Percentiles rank a stretch among this genome's conserved stretches.
Conservation (phyloP, 2,113 vertebrate genomes). For the Malurus elegans region DNA sequence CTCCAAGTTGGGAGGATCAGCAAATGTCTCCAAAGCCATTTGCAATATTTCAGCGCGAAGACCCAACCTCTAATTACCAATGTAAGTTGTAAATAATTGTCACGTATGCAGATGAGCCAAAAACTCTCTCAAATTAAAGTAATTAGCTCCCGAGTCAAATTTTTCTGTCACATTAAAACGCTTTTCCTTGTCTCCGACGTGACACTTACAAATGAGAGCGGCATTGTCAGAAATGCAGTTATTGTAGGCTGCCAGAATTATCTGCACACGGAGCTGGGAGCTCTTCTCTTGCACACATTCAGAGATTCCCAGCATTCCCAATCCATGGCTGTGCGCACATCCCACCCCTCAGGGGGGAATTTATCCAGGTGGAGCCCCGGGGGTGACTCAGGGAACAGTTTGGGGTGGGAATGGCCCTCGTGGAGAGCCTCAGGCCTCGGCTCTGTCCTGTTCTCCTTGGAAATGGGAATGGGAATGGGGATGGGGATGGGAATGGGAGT, state of each 20-base stretch:
- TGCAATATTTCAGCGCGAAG: slow-evolving; percentile 45
- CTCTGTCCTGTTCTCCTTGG: not conserved
- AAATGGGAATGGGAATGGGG: not conserved
- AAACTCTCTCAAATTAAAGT: slow-evolving; percentile 65
- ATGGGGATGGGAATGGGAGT: no score
- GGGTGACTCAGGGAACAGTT: no score
- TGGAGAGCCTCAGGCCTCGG: accelerated
- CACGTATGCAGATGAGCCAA: slow-evolving; percentile 64
- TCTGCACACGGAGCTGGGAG: not conserved
- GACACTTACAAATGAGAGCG: slow-evolving; percentile 43
- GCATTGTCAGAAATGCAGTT: slow-evolving; percentile 21
- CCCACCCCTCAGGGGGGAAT: not conserved
- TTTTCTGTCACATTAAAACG: slow-evolving; percentile 58
- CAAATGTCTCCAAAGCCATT: slow-evolving; percentile 63
- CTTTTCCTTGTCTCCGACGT: slow-evolving; percentile 33
- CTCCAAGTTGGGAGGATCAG: slow-evolving; percentile 58
- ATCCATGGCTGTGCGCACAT: not conserved
- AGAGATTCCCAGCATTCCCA: not conserved
- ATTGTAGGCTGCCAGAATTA: not conserved
- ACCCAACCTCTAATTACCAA: slow-evolving; percentile 63
- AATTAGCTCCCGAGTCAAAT: slow-evolving; percentile 69
- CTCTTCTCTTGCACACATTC: not conserved
- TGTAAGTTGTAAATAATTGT: slow-evolving; percentile 69
- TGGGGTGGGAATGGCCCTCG: not conserved
- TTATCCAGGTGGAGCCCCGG: not conserved